Base-by-base conservation (phyloP, 2,888 invertebrate genomes). In the Resseliella maxima region DNA sequence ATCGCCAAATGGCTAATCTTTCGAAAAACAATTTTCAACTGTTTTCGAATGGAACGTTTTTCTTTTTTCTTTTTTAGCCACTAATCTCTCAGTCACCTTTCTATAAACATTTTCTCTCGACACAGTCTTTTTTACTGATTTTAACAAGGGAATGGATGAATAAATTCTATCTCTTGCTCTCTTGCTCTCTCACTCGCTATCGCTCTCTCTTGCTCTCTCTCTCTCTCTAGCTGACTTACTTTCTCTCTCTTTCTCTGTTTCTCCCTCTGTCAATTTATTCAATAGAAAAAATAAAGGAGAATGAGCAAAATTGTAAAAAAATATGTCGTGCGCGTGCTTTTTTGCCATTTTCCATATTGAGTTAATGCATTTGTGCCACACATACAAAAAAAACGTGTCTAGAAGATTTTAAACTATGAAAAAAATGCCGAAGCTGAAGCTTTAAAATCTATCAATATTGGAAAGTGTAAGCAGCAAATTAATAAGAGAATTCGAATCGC, bases 401-500 rank as follows among this genome's bases (percentile, higher is more conserved):
- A 72, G 2, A 35, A 31, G 31, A 27, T 72, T 35, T 27, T 5
- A n/a, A 31, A 31, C 31, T 72, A 31, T 15, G 27, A 27, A 35
- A 12, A 72, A 31, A 72, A 31, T 31, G 31, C 46, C 0, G 27
- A 21, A 50, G n/a, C n/a, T 31, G 72, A 0, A 31, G 31, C 72
- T 72, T 72, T 27, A 72, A 72, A 72, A 72, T 72, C 72, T 72
- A 72, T 72, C 72, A 35, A 72, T 72, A n/a, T 72, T 72, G 31
- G 31, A 35, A 72, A 72, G 1, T 15, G 72, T 35, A 15, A 35
- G n/a, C 2, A 8, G 41, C 2, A 59, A 59, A 72, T 72, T 72
- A 72, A 72, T 72, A 72, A 72, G 35, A 72, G 27, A 72, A 72
- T 12, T 24, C 72, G 35, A 72, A n/a, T 35, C 72, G 31, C 31